phyloP scores from a whole-genome alignment of 2,888 invertebrate genomes.

The Dugesia japonica region DNA sequence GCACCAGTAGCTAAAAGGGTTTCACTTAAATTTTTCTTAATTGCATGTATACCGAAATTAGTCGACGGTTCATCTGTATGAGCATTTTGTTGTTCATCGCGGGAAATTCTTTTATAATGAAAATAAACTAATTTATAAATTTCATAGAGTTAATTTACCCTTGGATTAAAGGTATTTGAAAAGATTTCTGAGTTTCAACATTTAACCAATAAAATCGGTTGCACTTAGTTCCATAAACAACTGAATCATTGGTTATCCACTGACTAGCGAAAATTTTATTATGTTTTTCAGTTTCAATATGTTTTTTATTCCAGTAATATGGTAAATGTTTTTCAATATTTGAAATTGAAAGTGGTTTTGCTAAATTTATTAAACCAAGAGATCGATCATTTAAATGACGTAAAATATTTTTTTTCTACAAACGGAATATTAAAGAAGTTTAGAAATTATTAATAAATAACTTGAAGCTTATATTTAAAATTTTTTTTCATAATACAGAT shows the following conservation, averaged over 20 bases:
- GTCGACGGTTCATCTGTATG: neutral
- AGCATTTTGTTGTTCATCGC: constrained; percentile 8
- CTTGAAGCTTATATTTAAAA: neutral
- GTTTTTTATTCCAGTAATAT: constrained; percentile 6
- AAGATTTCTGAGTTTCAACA: constrained; percentile 66
- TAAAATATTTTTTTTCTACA: constrained; percentile 2
- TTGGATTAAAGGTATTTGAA: constrained; percentile 67
- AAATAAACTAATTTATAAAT: too few relatives aligned
- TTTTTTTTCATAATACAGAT: neutral
- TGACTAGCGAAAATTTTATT: constrained; percentile 66
- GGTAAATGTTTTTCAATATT: neutral
- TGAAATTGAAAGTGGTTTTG: neutral
- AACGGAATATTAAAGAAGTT: neutral
- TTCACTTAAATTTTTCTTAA: neutral
- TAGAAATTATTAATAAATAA: neutral
- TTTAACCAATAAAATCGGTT: constrained; percentile 82
- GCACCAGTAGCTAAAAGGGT: constrained; percentile 69
- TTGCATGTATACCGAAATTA: neutral
- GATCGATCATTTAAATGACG: constrained; percentile 10
- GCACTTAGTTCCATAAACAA: constrained; percentile 88
- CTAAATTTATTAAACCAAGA: neutral
- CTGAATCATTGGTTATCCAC: constrained; percentile 81
- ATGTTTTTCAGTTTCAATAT: constrained; percentile 22
- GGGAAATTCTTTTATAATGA: neutral
- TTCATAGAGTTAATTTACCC: neutral